Percentiles rank a stretch among this genome's conserved stretches.
These are phyloP conservation scores for Odiellus spinosus DNA, from an alignment of 2,888 invertebrate genomes.

Conservation along the genomic window DNA sequence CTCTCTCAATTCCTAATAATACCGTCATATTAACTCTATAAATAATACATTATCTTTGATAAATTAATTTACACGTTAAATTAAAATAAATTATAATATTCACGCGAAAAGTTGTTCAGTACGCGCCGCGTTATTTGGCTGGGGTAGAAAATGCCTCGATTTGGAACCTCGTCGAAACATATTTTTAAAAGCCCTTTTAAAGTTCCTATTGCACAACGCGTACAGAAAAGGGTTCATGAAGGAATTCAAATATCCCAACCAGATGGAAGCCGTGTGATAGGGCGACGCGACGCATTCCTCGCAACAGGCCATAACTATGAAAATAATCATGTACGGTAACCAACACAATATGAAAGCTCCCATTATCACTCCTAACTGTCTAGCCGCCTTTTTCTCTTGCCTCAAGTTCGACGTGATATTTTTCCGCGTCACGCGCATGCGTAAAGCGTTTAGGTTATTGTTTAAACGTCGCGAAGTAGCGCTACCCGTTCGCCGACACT, in stretches of 20 bases:
- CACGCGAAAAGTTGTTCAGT: too few relatives aligned
- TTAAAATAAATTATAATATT: too few relatives aligned
- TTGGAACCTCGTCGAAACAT: constrained; percentile 21
- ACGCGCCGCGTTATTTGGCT: too few relatives aligned
- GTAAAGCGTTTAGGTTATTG: constrained; percentile 1
- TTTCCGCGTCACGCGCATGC: constrained; percentile 7
- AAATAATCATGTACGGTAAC: constrained; percentile 42
- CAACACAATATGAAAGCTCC: constrained; percentile 42
- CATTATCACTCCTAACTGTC: constrained; percentile 42
- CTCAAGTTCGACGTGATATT: constrained; percentile 13
- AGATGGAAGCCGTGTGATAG: constrained; percentile 33
- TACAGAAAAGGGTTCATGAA: constrained; percentile 36
- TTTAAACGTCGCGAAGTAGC: too few relatives aligned
- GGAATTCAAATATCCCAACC: constrained; percentile 38
- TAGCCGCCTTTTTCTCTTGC: constrained; percentile 37
- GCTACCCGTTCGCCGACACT: too few relatives aligned
- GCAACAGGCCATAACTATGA: constrained; percentile 39
- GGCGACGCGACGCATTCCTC: constrained; percentile 32
- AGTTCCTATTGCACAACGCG: constrained; percentile 24
- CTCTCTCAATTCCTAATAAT: too few relatives aligned
- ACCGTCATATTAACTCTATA: too few relatives aligned
- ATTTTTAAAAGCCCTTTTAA: constrained; percentile 30
- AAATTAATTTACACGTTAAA: too few relatives aligned
- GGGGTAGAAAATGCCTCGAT: too few relatives aligned
- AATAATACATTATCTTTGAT: too few relatives aligned